phyloP scores from a whole-genome alignment of 2,888 invertebrate species.

The Plusia festucae region DNA sequence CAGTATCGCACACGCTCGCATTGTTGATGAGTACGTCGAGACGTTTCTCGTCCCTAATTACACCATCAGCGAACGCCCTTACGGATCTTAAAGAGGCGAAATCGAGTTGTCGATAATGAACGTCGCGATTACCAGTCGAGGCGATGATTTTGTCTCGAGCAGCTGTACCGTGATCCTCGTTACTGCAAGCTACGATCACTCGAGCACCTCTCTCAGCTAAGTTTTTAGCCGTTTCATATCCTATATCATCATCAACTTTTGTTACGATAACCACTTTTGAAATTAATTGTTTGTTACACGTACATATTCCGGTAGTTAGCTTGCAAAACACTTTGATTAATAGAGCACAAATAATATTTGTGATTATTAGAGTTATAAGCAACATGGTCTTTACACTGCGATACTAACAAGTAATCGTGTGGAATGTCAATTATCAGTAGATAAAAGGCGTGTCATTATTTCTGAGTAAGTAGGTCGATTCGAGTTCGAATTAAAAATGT shows the following conservation, averaged over 20 bases:
- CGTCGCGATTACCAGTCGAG: slow-evolving; percentile 69
- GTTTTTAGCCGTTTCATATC: slow-evolving; percentile 93
- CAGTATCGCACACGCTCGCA: slow-evolving; percentile 85
- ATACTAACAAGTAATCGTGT: slow-evolving; percentile 7
- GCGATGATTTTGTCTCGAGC: slow-evolving; percentile 75
- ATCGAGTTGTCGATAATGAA: slow-evolving; percentile 83
- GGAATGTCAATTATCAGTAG: slow-evolving; percentile 24
- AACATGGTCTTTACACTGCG: slow-evolving; percentile 54
- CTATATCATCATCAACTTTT: slow-evolving; percentile 95
- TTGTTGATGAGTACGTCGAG: slow-evolving; percentile 91
- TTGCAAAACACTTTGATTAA: slow-evolving; percentile 61
- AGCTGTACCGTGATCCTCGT: slow-evolving; percentile 90
- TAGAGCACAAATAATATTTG: slow-evolving; percentile 50
- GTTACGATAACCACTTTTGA: slow-evolving; percentile 96
- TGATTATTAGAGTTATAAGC: slow-evolving; percentile 51
- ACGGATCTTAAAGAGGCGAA: slow-evolving; percentile 87
- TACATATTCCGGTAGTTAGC: slow-evolving; percentile 71
- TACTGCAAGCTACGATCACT: slow-evolving; percentile 94
- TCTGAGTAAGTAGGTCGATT: not conserved
- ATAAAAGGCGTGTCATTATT: slow-evolving; percentile 27
- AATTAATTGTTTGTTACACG: slow-evolving; percentile 86
- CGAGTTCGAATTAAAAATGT: no score
- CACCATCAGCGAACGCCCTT: slow-evolving; percentile 89
- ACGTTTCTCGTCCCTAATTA: slow-evolving; percentile 84
- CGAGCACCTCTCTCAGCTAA: slow-evolving; percentile 93